A percentile compares a stretch with the other conserved stretches of the same genome.
phyloP scores from a whole-genome alignment of 2,797 vertebrate genomes.

The Chaunax sp. region DNA sequence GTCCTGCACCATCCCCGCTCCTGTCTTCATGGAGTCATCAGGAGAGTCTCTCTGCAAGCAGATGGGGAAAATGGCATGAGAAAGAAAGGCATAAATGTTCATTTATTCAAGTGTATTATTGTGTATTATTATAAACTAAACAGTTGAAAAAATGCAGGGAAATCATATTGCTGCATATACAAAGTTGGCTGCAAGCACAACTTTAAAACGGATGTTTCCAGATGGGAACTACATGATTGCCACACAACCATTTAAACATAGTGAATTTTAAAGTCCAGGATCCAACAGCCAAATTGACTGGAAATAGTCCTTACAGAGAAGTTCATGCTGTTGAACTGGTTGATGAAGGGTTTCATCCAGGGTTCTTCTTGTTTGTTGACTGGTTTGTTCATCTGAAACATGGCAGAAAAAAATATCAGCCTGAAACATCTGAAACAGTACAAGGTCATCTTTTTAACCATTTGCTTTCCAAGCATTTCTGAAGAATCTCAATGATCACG shows the following conservation, averaged over 20 bases:
- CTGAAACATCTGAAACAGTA: neutral
- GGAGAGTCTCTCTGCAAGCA: conserved; percentile 90
- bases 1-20: conserved; percentile 89
- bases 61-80: conserved; percentile 26
- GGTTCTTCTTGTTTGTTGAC: conserved; percentile 94
- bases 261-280: neutral
- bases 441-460: neutral
- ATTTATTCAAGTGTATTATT: neutral
- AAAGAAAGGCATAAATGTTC: neutral
- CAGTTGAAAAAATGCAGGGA: neutral
- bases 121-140: neutral
- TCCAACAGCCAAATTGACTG: neutral
- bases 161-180: neutral
- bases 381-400: conserved; percentile 92
- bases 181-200: neutral
- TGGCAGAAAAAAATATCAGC: neutral
- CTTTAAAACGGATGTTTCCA: neutral
- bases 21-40: conserved; percentile 91
- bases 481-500: no score
- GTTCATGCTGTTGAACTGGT: conserved; percentile 94
- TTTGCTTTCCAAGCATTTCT: neutral
- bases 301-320: conserved; percentile 88
- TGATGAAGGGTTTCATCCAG: conserved; percentile 96
- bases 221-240: neutral
- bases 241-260: neutral